Percentiles rank a stretch among this genome's conserved stretches.
Evolutionary conservation across 2,888 invertebrate genomes (phyloP).

Genomic region (Elmis aenea): DNA sequence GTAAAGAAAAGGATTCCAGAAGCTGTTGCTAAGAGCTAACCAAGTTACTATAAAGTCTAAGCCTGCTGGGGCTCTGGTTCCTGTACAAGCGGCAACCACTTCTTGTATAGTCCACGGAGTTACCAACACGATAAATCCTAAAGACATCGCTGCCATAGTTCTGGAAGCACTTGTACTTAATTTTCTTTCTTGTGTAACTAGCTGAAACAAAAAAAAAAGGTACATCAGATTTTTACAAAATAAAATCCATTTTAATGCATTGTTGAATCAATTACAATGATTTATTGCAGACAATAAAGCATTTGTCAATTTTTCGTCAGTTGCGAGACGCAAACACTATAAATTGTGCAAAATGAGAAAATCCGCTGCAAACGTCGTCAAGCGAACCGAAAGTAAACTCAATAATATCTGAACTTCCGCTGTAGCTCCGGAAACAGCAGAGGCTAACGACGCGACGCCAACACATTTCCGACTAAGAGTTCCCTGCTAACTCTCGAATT

Average conservation of each 20-base stretch:
- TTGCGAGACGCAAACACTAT: too few species aligned
- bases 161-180: constrained; percentile 76
- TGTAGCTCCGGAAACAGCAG: constrained; percentile 18
- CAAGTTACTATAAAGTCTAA: constrained; percentile 82
- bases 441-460: constrained; percentile 17
- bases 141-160: constrained; percentile 88
- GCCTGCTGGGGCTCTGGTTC: constrained; percentile 74
- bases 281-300: too few species aligned
- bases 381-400: constrained; percentile 15
- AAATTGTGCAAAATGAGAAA: too few species aligned
- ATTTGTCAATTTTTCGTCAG: too few species aligned
- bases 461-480: constrained; percentile 12
- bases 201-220: constrained; percentile 39
- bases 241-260: too few species aligned
- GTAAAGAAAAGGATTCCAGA: constrained; percentile 87
- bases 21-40: constrained; percentile 81
- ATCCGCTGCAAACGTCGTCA: too few species aligned
- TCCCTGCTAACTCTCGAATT: constrained; percentile 14
- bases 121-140: constrained; percentile 86
- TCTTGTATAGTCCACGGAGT: constrained; percentile 89
- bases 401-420: constrained; percentile 22
- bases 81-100: constrained; percentile 85
- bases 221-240: too few species aligned
- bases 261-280: too few species aligned
- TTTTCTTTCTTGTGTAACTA: constrained; percentile 60